Conservation (phyloP, 1,140 invertebrate species). For the Trachymyrmex cornetzi region DNA sequence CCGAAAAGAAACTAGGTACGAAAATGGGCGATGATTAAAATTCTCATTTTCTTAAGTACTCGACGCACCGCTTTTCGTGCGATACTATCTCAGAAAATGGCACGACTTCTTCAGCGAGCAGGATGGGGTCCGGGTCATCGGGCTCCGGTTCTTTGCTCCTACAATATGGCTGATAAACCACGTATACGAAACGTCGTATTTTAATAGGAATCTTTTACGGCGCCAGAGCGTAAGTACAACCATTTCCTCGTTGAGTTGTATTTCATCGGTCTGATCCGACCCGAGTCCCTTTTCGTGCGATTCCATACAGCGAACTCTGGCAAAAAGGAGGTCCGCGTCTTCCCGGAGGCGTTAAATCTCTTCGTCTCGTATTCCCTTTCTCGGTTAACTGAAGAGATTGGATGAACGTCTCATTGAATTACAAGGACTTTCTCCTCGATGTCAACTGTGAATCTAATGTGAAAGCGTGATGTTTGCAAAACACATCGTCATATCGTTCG, state of each 20-base stretch:
- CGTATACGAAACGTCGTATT: conserved; percentile 55
- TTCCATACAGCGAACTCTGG: conserved; percentile 30
- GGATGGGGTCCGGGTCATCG: background rate
- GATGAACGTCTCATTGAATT: conserved; percentile 41
- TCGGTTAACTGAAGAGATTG: conserved; percentile 21
- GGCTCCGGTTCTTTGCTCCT: conserved; percentile 4
- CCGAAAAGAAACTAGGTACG: conserved; percentile 34
- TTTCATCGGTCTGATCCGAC: conserved; percentile 49
- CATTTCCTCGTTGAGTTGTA: background rate
- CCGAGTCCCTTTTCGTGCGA: background rate
- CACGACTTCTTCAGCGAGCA: background rate
- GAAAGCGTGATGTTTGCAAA: background rate
- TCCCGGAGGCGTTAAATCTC: conserved; percentile 48
- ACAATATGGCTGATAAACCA: conserved; percentile 47
- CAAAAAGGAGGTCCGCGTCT: conserved; percentile 4
- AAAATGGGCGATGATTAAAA: conserved; percentile 51
- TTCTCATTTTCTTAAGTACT: conserved; percentile 77
- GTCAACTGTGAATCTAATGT: conserved; percentile 8
- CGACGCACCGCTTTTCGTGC: conserved; percentile 43
- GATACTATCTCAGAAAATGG: conserved; percentile 21
- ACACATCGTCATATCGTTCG: background rate
- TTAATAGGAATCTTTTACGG: conserved; percentile 62
- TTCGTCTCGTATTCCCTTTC: conserved; percentile 17
- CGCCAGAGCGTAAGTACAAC: background rate
- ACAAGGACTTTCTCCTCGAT: conserved; percentile 29